Percentiles rank a stretch among this genome's conserved stretches.
phyloP scores from a whole-genome alignment of 2,113 vertebrate species.

The Lepisosteus oculatus region DNA sequence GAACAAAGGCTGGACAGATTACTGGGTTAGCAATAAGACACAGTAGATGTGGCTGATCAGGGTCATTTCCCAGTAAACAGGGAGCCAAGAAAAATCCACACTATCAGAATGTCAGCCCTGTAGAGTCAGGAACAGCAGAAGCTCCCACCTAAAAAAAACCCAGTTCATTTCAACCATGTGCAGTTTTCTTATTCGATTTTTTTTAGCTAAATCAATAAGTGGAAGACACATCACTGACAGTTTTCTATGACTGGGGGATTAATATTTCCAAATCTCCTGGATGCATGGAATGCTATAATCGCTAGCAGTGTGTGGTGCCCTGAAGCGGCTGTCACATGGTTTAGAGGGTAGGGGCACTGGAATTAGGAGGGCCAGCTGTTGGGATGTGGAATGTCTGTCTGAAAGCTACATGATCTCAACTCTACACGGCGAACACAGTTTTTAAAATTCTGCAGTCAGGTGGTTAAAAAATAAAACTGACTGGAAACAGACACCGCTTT shows the following conservation, averaged over 20 bases:
- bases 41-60: no score
- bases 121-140: no score
- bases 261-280: constrained; percentile 66
- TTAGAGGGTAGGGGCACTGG: constrained; percentile 52
- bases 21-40: no score
- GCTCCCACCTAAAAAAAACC: no score
- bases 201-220: constrained; percentile 6
- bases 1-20: constrained; percentile 1
- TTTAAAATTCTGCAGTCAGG: not conserved
- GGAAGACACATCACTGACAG: not conserved
- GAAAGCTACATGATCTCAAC: not conserved
- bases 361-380: constrained; percentile 63
- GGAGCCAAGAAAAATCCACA: no score
- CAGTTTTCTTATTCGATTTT: not conserved
- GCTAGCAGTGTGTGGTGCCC: constrained; percentile 48
- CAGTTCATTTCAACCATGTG: no score
- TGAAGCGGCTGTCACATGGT: constrained; percentile 71
- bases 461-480: not conserved
- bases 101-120: no score
- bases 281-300: constrained; percentile 68
- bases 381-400: constrained; percentile 40
- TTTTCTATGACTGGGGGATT: constrained; percentile 50
- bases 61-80: no score
- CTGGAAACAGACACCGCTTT: not conserved
- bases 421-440: not conserved